A percentile compares a stretch with the other conserved stretches of the same genome.
Conservation (phyloP, 2,113 vertebrate species). For the Myiozetetes cayanensis region DNA sequence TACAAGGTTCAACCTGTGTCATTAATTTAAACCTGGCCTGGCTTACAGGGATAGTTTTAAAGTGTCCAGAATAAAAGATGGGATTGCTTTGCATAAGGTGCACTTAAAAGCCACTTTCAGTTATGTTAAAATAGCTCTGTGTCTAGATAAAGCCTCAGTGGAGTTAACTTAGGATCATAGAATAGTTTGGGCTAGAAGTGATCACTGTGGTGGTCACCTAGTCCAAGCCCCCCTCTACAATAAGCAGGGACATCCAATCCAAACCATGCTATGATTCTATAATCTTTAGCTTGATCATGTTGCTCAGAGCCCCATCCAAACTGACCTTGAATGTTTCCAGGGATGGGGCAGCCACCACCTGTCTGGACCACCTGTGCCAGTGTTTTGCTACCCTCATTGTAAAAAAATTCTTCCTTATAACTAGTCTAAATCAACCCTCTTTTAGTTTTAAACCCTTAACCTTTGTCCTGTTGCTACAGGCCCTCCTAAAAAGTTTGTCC, state of each 20-base stretch:
- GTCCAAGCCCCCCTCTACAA: background rate
- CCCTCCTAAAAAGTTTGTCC: background rate
- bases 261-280: background rate
- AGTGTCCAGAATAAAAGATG: background rate
- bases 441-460: background rate
- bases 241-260: background rate
- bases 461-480: fast-evolving
- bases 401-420: background rate
- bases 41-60: background rate
- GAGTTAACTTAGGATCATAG: background rate
- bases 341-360: background rate
- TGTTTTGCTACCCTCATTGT: background rate
- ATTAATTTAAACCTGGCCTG: background rate
- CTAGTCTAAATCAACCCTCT: background rate
- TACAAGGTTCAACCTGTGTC: background rate
- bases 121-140: background rate
- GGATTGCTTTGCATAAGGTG: background rate
- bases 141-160: background rate
- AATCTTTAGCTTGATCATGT: background rate
- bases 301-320: background rate
- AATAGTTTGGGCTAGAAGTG: background rate
- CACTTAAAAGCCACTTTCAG: background rate
- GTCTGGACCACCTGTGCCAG: too few species aligned
- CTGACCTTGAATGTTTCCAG: background rate
- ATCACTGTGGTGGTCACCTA: background rate